phyloP scores from a whole-genome alignment of 2,888 invertebrate species.

The Ichneumon xanthorius region DNA sequence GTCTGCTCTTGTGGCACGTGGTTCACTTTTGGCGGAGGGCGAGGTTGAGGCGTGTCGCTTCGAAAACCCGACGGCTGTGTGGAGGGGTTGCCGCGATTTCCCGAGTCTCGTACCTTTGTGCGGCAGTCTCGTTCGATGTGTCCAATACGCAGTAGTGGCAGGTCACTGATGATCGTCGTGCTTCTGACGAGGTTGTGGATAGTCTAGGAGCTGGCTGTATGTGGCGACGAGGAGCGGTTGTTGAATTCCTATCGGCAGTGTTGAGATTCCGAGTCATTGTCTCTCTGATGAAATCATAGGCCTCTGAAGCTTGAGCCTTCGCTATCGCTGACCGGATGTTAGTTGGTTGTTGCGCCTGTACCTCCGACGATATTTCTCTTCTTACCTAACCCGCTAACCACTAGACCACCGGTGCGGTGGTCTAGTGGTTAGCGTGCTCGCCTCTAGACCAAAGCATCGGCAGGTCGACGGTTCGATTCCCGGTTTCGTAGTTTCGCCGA shows the following conservation, averaged over 20 bases:
- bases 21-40: background rate
- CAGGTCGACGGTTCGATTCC: too few relatives aligned
- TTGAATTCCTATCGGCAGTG: background rate
- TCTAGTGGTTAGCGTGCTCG: too few relatives aligned
- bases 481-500: too few relatives aligned
- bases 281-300: slow-evolving; percentile 13
- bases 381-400: too few relatives aligned
- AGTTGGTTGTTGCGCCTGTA: slow-evolving; percentile 1
- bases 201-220: background rate
- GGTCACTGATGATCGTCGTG: background rate
- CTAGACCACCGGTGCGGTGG: too few relatives aligned
- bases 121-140: slow-evolving; percentile 8
- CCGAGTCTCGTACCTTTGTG: background rate
- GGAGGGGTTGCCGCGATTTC: background rate
- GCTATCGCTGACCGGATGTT: slow-evolving; percentile 9
- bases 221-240: background rate
- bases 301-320: slow-evolving; percentile 6
- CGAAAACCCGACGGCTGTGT: slow-evolving; percentile 12
- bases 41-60: background rate
- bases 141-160: slow-evolving; percentile 4
- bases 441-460: too few relatives aligned
- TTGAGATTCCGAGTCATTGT: slow-evolving; percentile 25
- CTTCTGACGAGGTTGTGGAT: background rate
- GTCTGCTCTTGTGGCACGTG: background rate
- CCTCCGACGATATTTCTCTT: slow-evolving; percentile 29